Conservation (phyloP, 2,888 invertebrate genomes). For the Rhopalosiphum nymphaeae region DNA sequence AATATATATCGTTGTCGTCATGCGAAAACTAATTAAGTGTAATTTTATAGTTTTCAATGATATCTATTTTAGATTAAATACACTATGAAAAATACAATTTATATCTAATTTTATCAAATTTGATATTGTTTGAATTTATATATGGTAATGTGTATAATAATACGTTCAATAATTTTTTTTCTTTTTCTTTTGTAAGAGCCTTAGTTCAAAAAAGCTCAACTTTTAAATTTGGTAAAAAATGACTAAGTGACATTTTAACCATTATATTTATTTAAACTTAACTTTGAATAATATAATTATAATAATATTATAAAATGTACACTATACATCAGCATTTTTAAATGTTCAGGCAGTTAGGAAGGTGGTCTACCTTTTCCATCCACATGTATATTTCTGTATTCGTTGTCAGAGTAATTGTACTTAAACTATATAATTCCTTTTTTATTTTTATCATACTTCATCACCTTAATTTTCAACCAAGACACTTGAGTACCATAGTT, state of each 20-base stretch:
- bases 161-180: background rate
- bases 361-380: conserved; percentile 17
- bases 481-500: conserved; percentile 64
- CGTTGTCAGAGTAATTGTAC: conserved; percentile 23
- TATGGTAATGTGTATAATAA: background rate
- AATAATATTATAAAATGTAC: background rate
- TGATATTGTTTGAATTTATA: background rate
- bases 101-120: background rate
- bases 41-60: background rate
- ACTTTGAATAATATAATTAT: too few relatives aligned
- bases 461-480: conserved; percentile 9
- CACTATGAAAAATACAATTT: background rate
- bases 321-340: background rate
- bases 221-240: background rate
- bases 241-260: background rate
- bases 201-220: background rate
- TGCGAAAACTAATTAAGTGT: background rate
- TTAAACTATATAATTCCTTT: conserved; percentile 21
- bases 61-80: background rate
- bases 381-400: conserved; percentile 27
- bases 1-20: background rate
- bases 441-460: conserved; percentile 24
- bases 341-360: background rate
- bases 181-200: background rate
- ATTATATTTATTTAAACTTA: background rate